Conservation (phyloP, 2,888 invertebrate genomes). For the Rhagium mordax region DNA sequence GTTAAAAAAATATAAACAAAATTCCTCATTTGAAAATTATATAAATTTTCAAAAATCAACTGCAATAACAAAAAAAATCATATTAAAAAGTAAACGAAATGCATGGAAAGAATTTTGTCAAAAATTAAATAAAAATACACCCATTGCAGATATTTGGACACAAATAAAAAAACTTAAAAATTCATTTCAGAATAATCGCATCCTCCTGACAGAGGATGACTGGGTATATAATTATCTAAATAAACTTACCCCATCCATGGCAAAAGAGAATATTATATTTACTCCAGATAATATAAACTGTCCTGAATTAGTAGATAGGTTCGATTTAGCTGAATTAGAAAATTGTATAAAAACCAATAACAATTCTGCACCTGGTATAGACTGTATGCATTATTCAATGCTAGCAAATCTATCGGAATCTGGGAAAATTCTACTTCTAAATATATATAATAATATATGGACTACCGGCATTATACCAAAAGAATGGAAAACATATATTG, state of each 20-base stretch:
- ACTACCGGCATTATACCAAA: not conserved
- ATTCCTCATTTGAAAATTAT: constrained; percentile 10
- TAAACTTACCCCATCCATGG: not conserved
- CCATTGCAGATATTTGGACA: not conserved
- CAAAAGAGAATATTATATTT: not conserved
- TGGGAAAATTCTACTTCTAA: not conserved
- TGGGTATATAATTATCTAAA: not conserved
- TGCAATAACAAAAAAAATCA: constrained; percentile 2
- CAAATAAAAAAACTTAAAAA: constrained; percentile 10
- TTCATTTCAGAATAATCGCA: not conserved
- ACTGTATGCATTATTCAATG: too few species aligned
- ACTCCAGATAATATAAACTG: not conserved
- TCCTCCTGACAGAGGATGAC: not conserved
- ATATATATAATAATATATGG: not conserved
- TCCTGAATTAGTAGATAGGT: not conserved
- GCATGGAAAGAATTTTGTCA: constrained; percentile 5
- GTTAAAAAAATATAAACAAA: constrained; percentile 1
- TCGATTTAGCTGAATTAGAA: not conserved
- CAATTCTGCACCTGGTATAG: too few species aligned
- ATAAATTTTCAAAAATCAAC: constrained; percentile 6
- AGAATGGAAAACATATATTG: not conserved
- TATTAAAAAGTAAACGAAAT: constrained; percentile 2
- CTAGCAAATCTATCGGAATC: too few species aligned
- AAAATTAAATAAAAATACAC: constrained; percentile 6
- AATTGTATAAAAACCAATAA: not conserved